These are phyloP conservation scores for Phyllostomus hastatus DNA, from an alignment of 2,113 vertebrate species.

Conservation along the genomic window DNA sequence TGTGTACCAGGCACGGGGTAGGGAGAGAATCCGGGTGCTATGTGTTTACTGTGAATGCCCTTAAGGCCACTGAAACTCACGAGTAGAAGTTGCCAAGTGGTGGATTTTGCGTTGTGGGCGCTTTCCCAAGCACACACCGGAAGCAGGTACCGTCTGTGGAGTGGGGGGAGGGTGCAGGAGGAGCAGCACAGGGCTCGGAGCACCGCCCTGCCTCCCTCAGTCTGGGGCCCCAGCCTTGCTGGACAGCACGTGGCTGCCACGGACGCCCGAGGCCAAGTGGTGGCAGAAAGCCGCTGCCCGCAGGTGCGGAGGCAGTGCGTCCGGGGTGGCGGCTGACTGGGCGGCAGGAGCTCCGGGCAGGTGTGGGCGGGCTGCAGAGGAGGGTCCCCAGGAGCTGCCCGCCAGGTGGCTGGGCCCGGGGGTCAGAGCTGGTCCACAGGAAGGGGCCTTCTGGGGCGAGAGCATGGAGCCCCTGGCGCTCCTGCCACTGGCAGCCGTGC, in stretches of 20 bases:
- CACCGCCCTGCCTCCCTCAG: accelerated
- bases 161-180: accelerated
- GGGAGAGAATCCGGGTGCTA: neutral
- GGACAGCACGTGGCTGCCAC: neutral
- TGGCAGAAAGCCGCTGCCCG: neutral
- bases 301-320: neutral
- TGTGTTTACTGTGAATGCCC: accelerated
- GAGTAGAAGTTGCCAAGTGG: accelerated
- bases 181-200: accelerated
- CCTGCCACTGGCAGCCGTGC: neutral
- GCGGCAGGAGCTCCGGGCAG: neutral
- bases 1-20: neutral
- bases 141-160: neutral
- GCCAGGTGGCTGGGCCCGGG: neutral
- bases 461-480: accelerated
- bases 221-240: neutral
- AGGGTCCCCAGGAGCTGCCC: neutral
- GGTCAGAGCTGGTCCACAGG: neutral
- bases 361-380: neutral
- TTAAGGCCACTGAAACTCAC: accelerated
- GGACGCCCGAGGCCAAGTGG: neutral
- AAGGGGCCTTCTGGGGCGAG: neutral
- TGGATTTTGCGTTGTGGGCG: accelerated
- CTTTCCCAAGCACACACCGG: accelerated
- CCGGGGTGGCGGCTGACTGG: neutral